Evolutionary conservation across 2,113 vertebrate species (phyloP), one percentile per base, ranked within the genome.

Genomic region (Triplophysa dalaica): DNA sequence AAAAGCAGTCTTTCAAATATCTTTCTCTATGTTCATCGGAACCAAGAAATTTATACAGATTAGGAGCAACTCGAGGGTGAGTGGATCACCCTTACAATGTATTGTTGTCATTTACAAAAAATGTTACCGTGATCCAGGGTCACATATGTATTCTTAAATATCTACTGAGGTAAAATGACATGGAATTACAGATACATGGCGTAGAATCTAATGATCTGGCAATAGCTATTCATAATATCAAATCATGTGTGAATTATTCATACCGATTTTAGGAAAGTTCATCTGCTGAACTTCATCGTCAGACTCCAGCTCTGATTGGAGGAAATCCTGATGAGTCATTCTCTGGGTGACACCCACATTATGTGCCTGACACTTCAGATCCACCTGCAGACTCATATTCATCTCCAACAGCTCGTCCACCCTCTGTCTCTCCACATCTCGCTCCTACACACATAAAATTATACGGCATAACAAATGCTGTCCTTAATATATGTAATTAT

Each of bases 341-440:
- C 26, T 13, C 12, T 0, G 56, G 66, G 60, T 43, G 21, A 64
- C 45, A 70, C 66, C 62, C 14, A 11, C 61, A 66, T 66, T 54
- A 73, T 82, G 79, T 81, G 83, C 63, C 78, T 75, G 77, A 22
- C 78, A 90, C 89, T 87, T 90, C 75, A 94, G 89, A 85, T 93
- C 91, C 9, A 86, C 90, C 83, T 95, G 91, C 8, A 95, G 89
- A 75, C 81, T 89, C 85, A 94, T 87, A 82, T 95, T 95, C 85
- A 94, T 91, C 81, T 93, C 92, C 83, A 95, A 81, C 76, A 95
- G 85, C 85, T 93, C 92, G n/a, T 94, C 93, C 8, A 91, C 91
- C 70, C 92, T 89, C 86, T 93, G 91, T 86, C 90, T 90, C 84
- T 93, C 91, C 0, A 90, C 91, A 77, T 95, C 94, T 56, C 91